Conservation (phyloP, 2,797 vertebrate genomes). For the Centroberyx gerrardi region DNA sequence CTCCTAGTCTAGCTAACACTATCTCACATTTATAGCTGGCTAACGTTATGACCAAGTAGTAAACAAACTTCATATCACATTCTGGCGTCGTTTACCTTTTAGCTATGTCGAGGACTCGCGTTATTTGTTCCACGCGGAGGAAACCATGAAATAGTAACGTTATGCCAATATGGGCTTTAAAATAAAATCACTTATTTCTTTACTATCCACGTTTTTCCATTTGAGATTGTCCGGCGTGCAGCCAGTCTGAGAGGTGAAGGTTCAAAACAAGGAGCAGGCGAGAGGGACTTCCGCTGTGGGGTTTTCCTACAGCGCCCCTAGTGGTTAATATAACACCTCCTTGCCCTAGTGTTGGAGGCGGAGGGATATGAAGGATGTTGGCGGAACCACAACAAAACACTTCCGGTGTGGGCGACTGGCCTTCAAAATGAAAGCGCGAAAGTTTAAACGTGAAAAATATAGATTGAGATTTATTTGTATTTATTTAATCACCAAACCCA, state of each 20-base stretch:
- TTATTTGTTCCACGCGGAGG: conserved; percentile 1
- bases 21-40: no score
- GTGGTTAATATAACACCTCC: not conserved
- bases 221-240: conserved; percentile 47
- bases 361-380: no score
- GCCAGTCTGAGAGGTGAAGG: conserved; percentile 53
- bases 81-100: conserved; percentile 45
- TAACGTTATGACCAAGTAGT: conserved; percentile 12
- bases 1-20: no score
- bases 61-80: conserved; percentile 44
- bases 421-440: no score
- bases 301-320: conserved; percentile 55
- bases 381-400: no score
- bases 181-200: not conserved
- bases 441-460: no score
- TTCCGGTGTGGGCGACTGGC: no score
- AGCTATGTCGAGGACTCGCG: not conserved
- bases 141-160: not conserved
- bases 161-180: not conserved
- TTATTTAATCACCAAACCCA: no score
- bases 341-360: no score
- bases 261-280: conserved; percentile 19
- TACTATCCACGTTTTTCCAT: conserved; percentile 70
- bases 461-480: no score
- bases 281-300: conserved; percentile 29